phyloP scores from a whole-genome alignment of 2,113 vertebrate genomes.

The Trogon surrucura region DNA sequence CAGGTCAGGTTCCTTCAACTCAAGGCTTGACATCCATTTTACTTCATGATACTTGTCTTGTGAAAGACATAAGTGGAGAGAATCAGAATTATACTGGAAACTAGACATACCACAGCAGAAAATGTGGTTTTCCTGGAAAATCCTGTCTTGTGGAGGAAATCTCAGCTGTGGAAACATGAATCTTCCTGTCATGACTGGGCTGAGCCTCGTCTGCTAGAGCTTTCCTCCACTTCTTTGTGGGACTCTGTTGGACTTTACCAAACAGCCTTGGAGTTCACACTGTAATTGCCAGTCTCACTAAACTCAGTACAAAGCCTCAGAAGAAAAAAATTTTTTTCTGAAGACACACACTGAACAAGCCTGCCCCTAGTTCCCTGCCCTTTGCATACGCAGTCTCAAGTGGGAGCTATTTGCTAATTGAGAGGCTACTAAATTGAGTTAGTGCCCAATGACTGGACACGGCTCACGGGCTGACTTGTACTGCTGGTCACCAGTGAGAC shows the following conservation, averaged over 20 bases:
- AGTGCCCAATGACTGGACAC: background rate
- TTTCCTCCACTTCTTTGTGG: background rate
- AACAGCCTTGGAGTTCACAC: accelerated
- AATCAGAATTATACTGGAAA: background rate
- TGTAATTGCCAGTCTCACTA: background rate
- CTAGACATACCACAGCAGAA: background rate
- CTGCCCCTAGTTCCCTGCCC: background rate
- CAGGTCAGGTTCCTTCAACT: background rate
- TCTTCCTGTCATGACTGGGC: background rate
- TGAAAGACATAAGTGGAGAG: background rate
- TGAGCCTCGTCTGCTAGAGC: background rate
- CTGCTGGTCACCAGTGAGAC: background rate
- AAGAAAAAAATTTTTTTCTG: background rate
- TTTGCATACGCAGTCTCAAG: background rate
- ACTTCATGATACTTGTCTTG: background rate
- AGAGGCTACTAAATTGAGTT: background rate
- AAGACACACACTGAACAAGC: background rate
- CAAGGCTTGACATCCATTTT: background rate
- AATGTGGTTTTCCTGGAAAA: background rate
- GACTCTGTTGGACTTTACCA: background rate
- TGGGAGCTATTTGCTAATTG: background rate
- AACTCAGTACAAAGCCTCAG: background rate
- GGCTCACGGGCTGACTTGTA: background rate
- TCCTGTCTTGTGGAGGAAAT: background rate
- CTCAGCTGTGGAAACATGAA: background rate